Percentiles rank a stretch among this genome's conserved stretches.
These are phyloP conservation scores for Setophaga kirtlandii DNA, from an alignment of 2,113 vertebrate genomes.

Conservation along the genomic window DNA sequence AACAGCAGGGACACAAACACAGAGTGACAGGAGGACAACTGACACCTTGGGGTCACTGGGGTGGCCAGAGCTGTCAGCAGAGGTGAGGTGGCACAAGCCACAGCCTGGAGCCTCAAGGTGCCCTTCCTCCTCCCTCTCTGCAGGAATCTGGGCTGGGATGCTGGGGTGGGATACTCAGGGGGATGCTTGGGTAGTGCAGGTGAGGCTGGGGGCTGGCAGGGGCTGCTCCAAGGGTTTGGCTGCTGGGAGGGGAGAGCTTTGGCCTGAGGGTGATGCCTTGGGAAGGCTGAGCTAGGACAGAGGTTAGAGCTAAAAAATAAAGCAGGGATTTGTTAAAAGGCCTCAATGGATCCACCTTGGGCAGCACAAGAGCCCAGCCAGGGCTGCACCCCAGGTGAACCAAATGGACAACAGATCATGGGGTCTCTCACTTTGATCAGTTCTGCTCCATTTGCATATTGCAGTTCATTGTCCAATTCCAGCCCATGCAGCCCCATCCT, in stretches of 20 bases:
- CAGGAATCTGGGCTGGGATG: not conserved
- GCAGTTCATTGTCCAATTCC: not conserved
- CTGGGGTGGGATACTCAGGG: not conserved
- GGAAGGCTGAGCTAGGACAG: not conserved
- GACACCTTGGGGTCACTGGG: accelerated
- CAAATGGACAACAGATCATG: accelerated
- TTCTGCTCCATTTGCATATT: not conserved
- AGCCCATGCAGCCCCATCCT: not conserved
- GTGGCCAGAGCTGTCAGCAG: not conserved
- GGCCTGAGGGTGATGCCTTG: not conserved
- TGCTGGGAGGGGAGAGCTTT: not conserved
- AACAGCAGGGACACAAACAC: not conserved
- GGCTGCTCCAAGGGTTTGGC: not conserved
- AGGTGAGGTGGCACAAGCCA: not conserved
- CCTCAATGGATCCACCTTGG: not conserved
- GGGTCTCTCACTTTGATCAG: not conserved
- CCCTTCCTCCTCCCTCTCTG: not conserved
- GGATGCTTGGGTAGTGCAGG: not conserved
- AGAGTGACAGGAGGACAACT: not conserved
- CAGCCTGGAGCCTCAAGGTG: not conserved
- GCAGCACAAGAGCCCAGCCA: not conserved
- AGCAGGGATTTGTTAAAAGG: not conserved
- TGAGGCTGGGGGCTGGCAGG: not conserved
- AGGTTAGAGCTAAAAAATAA: not conserved
- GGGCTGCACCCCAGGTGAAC: not conserved